Evolutionary conservation across 1,140 invertebrate species (phyloP).

Genomic region (Thalassaphorura encarpata): DNA sequence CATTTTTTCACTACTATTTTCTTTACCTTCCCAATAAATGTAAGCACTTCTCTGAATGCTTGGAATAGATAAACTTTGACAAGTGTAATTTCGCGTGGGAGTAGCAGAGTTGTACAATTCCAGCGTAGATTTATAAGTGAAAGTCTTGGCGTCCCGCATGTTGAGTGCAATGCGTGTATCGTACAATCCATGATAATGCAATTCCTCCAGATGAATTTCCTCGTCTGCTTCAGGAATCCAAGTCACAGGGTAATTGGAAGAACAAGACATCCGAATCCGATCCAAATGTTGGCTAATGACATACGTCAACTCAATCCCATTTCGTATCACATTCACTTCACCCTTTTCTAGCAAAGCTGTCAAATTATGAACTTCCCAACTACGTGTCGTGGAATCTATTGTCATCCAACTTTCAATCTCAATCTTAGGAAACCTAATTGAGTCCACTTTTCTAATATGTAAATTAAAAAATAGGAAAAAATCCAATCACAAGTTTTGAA

Average conservation of each 20-base stretch:
- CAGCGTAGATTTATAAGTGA: conserved; percentile 1
- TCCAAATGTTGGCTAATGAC: conserved; percentile 1
- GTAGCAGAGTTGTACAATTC: neutral
- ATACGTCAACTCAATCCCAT: neutral
- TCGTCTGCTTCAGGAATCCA: neutral
- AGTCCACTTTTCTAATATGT: no score
- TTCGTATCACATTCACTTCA: neutral
- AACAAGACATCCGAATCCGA: neutral
- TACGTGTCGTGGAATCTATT: neutral
- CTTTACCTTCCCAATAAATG: conserved; percentile 13
- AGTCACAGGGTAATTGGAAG: neutral
- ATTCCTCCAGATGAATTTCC: neutral
- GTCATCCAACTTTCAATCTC: conserved; percentile 4
- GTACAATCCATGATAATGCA: neutral
- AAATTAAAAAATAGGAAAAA: neutral
- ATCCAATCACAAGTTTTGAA: no score
- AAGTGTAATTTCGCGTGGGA: neutral
- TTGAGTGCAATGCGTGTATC: neutral
- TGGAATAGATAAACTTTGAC: conserved; percentile 2
- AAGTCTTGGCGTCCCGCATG: neutral
- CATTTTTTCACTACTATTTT: neutral
- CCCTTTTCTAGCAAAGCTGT: neutral
- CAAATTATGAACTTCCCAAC: neutral
- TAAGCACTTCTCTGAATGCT: neutral
- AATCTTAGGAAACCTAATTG: neutral